A percentile compares a stretch with the other conserved stretches of the same genome.
phyloP scores from a whole-genome alignment of 2,888 invertebrate species.

The Tricholauxania praeusta region DNA sequence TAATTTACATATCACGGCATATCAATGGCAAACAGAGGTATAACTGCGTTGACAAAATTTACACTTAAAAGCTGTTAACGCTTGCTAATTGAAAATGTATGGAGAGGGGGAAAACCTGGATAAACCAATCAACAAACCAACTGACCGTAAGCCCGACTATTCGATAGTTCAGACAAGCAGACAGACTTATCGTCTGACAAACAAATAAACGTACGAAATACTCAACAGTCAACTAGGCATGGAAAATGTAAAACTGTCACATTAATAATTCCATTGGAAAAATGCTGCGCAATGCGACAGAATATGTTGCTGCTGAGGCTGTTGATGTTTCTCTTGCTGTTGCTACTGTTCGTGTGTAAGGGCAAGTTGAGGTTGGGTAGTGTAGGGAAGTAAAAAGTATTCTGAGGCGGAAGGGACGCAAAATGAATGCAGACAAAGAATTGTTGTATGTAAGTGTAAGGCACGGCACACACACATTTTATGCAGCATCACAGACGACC shows the following conservation, averaged over 20 bases:
- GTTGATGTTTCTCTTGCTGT: not conserved
- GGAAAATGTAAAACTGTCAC: constrained; percentile 43
- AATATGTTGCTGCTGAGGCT: not conserved
- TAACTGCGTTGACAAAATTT: constrained; percentile 15
- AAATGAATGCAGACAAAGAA: constrained; percentile 25
- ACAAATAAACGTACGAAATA: not conserved
- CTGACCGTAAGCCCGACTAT: not conserved
- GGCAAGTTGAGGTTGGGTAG: not conserved
- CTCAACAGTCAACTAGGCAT: constrained; percentile 6
- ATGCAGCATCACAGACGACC: constrained; percentile 16
- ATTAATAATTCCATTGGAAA: constrained; percentile 46
- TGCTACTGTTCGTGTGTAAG: not conserved
- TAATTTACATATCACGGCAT: too few species aligned
- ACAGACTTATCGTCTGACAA: not conserved
- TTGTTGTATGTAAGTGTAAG: not conserved
- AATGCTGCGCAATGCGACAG: constrained; percentile 42
- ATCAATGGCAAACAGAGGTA: too few species aligned
- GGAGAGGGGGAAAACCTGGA: not conserved
- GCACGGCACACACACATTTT: not conserved
- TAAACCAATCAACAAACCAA: constrained; percentile 2
- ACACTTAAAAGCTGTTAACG: constrained; percentile 43
- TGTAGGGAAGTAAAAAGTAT: not conserved
- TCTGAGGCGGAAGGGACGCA: constrained; percentile 2
- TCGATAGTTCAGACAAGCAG: not conserved
- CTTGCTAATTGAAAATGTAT: constrained; percentile 40